Conservation (phyloP, 2,113 vertebrate genomes). For the Hystrix cristata region DNA sequence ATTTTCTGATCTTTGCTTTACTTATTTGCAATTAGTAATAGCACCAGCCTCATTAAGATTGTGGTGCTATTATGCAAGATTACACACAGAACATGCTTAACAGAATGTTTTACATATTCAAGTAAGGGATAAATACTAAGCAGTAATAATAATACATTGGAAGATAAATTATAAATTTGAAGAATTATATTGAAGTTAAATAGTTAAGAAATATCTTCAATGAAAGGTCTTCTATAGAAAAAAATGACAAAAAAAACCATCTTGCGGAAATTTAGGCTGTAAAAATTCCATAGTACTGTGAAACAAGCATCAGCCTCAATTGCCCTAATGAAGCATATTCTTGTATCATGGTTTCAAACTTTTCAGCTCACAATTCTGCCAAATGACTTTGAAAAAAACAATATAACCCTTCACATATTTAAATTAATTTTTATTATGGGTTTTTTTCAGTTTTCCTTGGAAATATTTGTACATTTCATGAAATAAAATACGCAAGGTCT, state of each 20-base stretch:
- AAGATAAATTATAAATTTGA: slow-evolving; percentile 18
- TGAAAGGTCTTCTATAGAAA: background rate
- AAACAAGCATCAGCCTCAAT: background rate
- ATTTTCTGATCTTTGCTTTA: slow-evolving; percentile 33
- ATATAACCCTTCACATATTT: background rate
- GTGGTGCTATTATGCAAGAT: background rate
- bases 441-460: background rate
- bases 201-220: background rate
- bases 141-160: background rate
- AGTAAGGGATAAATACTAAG: slow-evolving; percentile 32
- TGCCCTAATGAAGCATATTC: background rate
- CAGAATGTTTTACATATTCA: background rate
- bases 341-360: background rate
- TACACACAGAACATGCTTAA: background rate
- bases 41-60: background rate
- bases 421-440: background rate
- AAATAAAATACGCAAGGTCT: slow-evolving; percentile 33
- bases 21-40: background rate
- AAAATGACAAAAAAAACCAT: background rate
- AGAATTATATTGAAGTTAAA: background rate
- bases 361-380: background rate
- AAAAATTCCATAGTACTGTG: background rate
- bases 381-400: slow-evolving; percentile 8
- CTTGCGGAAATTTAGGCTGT: background rate
- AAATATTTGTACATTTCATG: slow-evolving; percentile 3